Conservation (phyloP, 2,113 vertebrate genomes). For the Platanista minor region DNA sequence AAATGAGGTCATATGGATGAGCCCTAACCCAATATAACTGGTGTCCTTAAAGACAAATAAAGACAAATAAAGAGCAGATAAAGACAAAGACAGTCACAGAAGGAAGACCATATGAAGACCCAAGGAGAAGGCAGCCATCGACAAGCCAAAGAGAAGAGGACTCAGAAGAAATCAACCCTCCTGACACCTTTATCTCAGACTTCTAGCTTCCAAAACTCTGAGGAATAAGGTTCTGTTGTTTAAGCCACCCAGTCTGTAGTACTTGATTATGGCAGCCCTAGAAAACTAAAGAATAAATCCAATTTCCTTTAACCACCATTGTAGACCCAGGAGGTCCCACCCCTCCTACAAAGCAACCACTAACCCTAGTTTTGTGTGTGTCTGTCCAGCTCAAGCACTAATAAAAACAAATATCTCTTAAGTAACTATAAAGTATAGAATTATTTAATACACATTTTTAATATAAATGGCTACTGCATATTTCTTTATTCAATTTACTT, state of each 20-base stretch:
- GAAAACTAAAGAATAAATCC: background rate
- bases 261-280: background rate
- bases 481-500: background rate
- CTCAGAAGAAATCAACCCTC: background rate
- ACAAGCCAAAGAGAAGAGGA: background rate
- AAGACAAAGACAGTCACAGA: background rate
- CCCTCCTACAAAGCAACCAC: background rate
- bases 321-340: background rate
- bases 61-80: background rate
- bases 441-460: background rate
- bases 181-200: background rate
- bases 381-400: background rate
- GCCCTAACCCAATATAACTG: background rate
- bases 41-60: background rate
- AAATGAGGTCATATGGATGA: background rate
- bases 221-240: background rate
- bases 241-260: too few species aligned
- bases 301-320: background rate
- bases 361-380: background rate
- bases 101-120: background rate
- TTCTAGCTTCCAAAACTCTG: background rate
- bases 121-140: background rate
- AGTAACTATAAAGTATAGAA: background rate
- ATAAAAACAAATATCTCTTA: background rate
- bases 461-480: background rate